Evolutionary conservation across 64 coral and sea anemone genomes (phyloP).

Genomic region (Montipora efflorescens): DNA sequence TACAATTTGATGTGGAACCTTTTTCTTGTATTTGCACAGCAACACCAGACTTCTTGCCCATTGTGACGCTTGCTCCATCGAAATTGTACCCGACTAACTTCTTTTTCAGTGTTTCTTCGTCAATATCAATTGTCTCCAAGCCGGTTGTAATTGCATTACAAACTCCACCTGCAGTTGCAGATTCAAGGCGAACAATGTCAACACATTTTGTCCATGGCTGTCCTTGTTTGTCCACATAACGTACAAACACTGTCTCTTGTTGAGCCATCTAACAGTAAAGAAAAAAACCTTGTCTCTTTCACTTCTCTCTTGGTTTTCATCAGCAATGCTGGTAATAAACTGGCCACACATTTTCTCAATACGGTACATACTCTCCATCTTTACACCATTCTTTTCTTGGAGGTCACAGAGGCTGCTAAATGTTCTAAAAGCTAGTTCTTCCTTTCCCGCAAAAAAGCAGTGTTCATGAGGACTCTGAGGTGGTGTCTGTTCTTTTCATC

Average conservation of each 20-base stretch:
- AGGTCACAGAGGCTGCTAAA: constrained; percentile 4
- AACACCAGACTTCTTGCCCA: constrained; percentile 36
- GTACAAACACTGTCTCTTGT: constrained; percentile 62
- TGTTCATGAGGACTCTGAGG: constrained; percentile 59
- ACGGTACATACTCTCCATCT: constrained; percentile 64
- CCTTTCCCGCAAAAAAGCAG: constrained; percentile 47
- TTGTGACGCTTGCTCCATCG: constrained; percentile 58
- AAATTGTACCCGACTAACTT: constrained; percentile 60
- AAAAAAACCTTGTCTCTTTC: constrained; percentile 65
- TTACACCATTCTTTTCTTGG: constrained; percentile 62
- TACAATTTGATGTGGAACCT: constrained; percentile 19
- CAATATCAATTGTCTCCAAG: constrained; percentile 17
- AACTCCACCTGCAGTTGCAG: constrained; percentile 28
- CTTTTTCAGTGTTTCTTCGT: constrained; percentile 23
- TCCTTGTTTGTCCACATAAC: constrained; percentile 56
- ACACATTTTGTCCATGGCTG: constrained; percentile 44
- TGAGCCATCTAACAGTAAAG: constrained; percentile 51
- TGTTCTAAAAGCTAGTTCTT: too few relatives aligned
- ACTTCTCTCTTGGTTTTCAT: constrained; percentile 54
- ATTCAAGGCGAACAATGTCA: constrained; percentile 53
- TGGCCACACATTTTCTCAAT: constrained; percentile 1
- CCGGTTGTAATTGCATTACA: constrained; percentile 8
- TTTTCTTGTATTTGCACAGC: constrained; percentile 21
- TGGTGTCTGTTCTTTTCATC: constrained; percentile 54
- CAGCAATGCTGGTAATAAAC: constrained; percentile 58